Conservation (phyloP, 2,797 vertebrate genomes). For the Sebastiscus tertius region DNA sequence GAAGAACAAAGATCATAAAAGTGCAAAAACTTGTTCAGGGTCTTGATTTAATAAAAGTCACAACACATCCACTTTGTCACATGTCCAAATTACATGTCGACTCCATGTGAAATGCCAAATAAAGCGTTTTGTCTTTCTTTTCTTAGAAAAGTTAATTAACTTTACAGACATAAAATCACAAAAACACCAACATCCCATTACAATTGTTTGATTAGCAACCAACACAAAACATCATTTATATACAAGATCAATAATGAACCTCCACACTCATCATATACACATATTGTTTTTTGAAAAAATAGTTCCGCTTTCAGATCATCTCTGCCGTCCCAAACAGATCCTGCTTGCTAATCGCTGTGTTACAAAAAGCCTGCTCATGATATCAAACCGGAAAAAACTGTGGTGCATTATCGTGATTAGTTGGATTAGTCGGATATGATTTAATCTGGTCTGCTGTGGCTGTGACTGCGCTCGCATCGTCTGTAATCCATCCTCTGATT, state of each 20-base stretch:
- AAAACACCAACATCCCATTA: constrained; percentile 3
- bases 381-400: constrained; percentile 28
- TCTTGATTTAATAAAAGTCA: not conserved
- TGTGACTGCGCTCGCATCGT: not conserved
- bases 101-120: not conserved
- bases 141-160: not conserved
- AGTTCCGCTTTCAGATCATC: not conserved
- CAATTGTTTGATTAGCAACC: constrained; percentile 51
- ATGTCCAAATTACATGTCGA: not conserved
- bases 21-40: not conserved
- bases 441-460: constrained; percentile 29
- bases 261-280: constrained; percentile 3
- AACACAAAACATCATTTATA: constrained; percentile 37
- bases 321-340: constrained; percentile 6
- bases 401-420: constrained; percentile 40
- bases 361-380: constrained; percentile 28
- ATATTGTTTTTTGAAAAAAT: not conserved
- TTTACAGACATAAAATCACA: not conserved
- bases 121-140: not conserved
- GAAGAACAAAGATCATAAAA: not conserved
- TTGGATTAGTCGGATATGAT: constrained; percentile 37
- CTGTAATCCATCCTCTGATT: constrained; percentile 24
- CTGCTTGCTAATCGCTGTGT: constrained; percentile 13
- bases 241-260: constrained; percentile 27
- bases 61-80: not conserved